Conservation (phyloP, 2,888 invertebrate genomes). For the Phasia obesa region DNA sequence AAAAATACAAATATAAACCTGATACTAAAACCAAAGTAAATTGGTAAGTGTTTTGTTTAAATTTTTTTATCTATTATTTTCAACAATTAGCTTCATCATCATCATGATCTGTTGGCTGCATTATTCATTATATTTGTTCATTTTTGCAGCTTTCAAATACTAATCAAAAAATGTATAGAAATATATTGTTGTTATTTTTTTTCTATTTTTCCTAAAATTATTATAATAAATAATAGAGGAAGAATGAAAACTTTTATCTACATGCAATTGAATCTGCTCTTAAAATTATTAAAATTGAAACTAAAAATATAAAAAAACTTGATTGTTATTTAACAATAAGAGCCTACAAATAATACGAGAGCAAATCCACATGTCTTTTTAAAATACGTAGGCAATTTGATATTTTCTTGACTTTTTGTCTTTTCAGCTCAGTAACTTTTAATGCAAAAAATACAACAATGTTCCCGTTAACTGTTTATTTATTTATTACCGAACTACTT, state of each 20-base stretch:
- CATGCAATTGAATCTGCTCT: background rate
- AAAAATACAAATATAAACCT: background rate
- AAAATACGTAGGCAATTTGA: no score
- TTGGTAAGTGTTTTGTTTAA: constrained; percentile 41
- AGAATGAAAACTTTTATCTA: background rate
- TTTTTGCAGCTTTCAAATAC: constrained; percentile 1
- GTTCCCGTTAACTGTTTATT: no score
- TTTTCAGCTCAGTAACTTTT: no score
- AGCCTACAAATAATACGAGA: background rate
- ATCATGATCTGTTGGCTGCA: background rate
- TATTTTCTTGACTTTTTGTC: no score
- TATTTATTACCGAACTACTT: no score
- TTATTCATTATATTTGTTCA: background rate
- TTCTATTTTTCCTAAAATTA: background rate
- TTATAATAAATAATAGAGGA: background rate
- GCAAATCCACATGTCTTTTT: no score
- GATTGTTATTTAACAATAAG: constrained; percentile 22
- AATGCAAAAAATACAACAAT: no score
- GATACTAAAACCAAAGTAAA: constrained; percentile 9
- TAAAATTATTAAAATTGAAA: constrained; percentile 1
- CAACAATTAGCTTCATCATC: background rate
- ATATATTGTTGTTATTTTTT: constrained; percentile 5
- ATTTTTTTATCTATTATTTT: constrained; percentile 21
- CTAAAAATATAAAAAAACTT: constrained; percentile 5
- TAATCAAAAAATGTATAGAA: constrained; percentile 1